phyloP scores from a whole-genome alignment of 2,888 invertebrate species.

The Tetrapedia diversipes region DNA sequence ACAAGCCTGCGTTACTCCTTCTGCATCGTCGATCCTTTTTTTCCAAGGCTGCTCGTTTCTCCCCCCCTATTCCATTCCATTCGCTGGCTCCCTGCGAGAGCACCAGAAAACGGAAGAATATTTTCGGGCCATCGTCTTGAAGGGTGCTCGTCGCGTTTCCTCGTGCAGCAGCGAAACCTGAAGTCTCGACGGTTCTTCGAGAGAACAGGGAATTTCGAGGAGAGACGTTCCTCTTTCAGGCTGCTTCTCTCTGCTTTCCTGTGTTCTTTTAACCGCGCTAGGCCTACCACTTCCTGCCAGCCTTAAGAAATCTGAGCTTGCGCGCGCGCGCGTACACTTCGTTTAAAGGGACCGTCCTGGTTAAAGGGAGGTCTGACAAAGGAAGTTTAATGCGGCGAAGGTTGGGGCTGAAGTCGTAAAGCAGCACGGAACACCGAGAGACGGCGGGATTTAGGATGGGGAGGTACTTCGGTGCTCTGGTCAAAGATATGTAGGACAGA shows the following conservation, averaged over 20 bases:
- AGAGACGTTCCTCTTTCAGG: constrained; percentile 19
- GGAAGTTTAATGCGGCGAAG: background rate
- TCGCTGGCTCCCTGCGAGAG: background rate
- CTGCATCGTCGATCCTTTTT: constrained; percentile 40
- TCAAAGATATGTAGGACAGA: background rate
- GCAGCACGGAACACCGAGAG: too few relatives aligned
- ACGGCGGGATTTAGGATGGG: background rate
- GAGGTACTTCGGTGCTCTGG: background rate
- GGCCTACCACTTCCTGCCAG: too few relatives aligned
- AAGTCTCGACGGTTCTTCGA: constrained; percentile 25
- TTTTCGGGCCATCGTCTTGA: constrained; percentile 37
- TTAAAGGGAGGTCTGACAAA: background rate
- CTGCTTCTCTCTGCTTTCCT: background rate
- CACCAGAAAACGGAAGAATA: constrained; percentile 7
- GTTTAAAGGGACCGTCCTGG: background rate
- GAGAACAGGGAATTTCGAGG: constrained; percentile 28
- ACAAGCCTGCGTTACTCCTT: constrained; percentile 24
- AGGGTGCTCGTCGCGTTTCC: constrained; percentile 44
- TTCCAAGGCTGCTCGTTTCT: background rate
- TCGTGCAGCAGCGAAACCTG: constrained; percentile 12
- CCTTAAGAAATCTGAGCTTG: background rate
- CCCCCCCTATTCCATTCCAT: background rate
- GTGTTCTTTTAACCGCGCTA: background rate
- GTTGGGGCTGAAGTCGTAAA: background rate
- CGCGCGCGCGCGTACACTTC: too few relatives aligned